Evolutionary conservation across 2,888 invertebrate species (phyloP).

Genomic region (Pseudanteris insignis): DNA sequence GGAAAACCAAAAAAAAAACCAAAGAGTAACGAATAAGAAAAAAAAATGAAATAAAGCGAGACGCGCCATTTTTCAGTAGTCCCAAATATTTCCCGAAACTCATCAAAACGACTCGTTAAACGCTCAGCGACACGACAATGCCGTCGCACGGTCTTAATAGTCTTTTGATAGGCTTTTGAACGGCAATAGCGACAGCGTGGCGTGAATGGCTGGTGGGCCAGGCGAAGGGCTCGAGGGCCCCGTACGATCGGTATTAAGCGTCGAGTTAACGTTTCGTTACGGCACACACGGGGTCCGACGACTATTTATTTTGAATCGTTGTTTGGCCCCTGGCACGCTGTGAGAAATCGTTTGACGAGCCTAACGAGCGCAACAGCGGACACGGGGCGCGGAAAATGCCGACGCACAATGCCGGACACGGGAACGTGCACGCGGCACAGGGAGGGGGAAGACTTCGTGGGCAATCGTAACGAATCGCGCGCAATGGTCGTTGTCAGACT

Average conservation of each 20-base stretch:
- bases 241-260: slow-evolving; percentile 55
- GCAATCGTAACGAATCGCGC: slow-evolving; percentile 59
- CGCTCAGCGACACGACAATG: background rate
- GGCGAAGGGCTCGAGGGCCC: slow-evolving; percentile 1
- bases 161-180: slow-evolving; percentile 20
- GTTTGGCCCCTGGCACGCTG: slow-evolving; percentile 53
- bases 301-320: slow-evolving; percentile 59
- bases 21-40: too few species aligned
- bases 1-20: background rate
- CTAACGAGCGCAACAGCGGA: slow-evolving; percentile 22
- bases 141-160: slow-evolving; percentile 18
- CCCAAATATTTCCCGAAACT: slow-evolving; percentile 22
- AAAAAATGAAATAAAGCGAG: too few species aligned
- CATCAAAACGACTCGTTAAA: slow-evolving; percentile 24
- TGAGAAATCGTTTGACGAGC: slow-evolving; percentile 33
- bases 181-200: slow-evolving; percentile 5
- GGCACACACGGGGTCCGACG: slow-evolving; percentile 53
- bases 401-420: slow-evolving; percentile 10
- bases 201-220: slow-evolving; percentile 8
- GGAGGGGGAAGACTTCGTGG: slow-evolving; percentile 22
- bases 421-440: too few species aligned
- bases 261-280: slow-evolving; percentile 63
- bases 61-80: slow-evolving; percentile 31
- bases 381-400: slow-evolving; percentile 24
- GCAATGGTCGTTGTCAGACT: slow-evolving; percentile 59